Evolutionary conservation across 2,113 vertebrate species (phyloP).

Genomic region (Cinclus cinclus): DNA sequence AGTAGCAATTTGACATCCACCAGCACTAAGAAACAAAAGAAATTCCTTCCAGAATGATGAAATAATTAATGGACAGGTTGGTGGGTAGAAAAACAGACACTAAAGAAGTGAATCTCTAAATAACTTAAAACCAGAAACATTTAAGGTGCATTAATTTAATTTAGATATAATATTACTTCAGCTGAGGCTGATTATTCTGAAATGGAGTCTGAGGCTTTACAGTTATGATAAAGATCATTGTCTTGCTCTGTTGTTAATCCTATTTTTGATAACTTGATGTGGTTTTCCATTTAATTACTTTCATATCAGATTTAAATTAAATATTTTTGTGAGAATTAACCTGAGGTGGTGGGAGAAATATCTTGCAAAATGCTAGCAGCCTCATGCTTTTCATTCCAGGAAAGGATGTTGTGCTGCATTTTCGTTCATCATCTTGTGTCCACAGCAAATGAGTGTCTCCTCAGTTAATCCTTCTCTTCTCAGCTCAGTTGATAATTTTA

Average conservation of each 20-base stretch:
- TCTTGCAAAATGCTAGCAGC: background rate
- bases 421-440: background rate
- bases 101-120: background rate
- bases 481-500: background rate
- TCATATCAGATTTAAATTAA: background rate
- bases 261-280: background rate
- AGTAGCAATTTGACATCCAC: background rate
- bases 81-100: background rate
- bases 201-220: background rate
- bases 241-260: background rate
- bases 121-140: background rate
- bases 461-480: background rate
- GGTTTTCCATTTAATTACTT: background rate
- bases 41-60: background rate
- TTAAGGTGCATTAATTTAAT: constrained; percentile 16
- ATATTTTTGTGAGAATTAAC: background rate
- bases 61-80: background rate
- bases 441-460: accelerated
- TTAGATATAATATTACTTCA: background rate
- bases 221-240: background rate
- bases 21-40: background rate
- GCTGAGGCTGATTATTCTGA: background rate
- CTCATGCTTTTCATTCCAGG: background rate
- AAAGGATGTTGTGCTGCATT: background rate
- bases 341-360: background rate